Conservation (phyloP, 2,888 invertebrate genomes). For the Alcis repandata region DNA sequence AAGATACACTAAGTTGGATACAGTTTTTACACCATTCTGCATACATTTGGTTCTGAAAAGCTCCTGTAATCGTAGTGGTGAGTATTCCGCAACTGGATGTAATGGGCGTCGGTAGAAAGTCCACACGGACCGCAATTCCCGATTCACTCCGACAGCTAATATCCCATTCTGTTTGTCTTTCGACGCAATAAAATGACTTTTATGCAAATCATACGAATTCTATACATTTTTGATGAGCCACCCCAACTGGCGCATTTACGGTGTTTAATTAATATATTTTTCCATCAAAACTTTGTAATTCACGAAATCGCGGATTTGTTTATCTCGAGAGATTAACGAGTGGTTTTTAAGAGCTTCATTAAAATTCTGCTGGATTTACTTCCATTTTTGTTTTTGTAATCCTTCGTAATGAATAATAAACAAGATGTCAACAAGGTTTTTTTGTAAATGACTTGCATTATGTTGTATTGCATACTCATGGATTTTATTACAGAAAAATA, state of each 20-base stretch:
- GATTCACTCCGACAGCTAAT: constrained; percentile 82
- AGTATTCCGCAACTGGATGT: constrained; percentile 12
- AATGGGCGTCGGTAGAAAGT: constrained; percentile 20
- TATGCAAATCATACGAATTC: constrained; percentile 87
- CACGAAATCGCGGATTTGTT: constrained; percentile 63
- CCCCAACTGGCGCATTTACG: constrained; percentile 71
- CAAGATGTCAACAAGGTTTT: constrained; percentile 2
- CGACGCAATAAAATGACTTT: constrained; percentile 86
- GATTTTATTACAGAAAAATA: too few species aligned
- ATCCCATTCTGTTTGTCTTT: constrained; percentile 86
- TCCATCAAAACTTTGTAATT: constrained; percentile 77
- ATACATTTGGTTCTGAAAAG: not conserved
- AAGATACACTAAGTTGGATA: too few species aligned
- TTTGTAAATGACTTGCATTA: too few species aligned
- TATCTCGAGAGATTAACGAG: constrained; percentile 49
- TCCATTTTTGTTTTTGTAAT: constrained; percentile 24
- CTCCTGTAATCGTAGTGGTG: not conserved
- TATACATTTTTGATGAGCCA: constrained; percentile 86
- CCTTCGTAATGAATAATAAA: constrained; percentile 21
- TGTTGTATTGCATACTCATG: too few species aligned
- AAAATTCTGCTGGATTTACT: constrained; percentile 29
- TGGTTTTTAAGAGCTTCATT: constrained; percentile 43
- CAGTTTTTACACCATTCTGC: too few species aligned
- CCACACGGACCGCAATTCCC: constrained; percentile 68
- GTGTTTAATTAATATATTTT: constrained; percentile 84